Conservation (phyloP, 2,888 invertebrate species). For the Fragum sueziense region DNA sequence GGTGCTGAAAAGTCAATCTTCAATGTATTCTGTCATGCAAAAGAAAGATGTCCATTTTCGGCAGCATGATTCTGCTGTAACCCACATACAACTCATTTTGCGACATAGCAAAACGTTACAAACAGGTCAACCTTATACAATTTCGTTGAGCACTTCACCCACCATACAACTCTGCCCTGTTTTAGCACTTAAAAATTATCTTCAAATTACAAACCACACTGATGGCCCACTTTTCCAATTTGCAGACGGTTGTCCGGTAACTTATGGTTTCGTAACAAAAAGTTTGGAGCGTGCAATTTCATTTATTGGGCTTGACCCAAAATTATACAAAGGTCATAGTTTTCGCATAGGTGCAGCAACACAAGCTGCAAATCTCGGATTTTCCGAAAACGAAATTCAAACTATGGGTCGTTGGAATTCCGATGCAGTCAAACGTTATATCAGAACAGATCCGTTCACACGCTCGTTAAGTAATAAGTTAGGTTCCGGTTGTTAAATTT, state of each 20-base stretch:
- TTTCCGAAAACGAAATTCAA: background rate
- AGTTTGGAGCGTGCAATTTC: background rate
- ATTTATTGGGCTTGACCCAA: background rate
- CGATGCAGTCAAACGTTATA: constrained; percentile 32
- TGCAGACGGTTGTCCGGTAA: background rate
- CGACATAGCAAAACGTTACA: background rate
- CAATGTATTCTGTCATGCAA: background rate
- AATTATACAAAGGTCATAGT: background rate
- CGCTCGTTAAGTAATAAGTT: no score
- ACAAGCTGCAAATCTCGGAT: background rate
- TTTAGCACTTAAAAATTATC: background rate
- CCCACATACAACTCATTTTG: background rate
- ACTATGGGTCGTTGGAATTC: constrained; percentile 46
- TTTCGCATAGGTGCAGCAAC: constrained; percentile 24
- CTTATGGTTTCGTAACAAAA: background rate
- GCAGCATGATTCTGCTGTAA: background rate
- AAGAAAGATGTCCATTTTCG: background rate
- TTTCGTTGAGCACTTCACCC: background rate
- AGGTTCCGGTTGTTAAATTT: no score
- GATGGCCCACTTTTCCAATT: background rate
- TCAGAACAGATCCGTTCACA: constrained; percentile 9
- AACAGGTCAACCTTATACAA: background rate
- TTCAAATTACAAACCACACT: background rate
- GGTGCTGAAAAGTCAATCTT: background rate
- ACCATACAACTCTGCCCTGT: background rate